These are phyloP conservation scores for Philereme transversata DNA, from an alignment of 2,888 invertebrate species.

Conservation along the genomic window DNA sequence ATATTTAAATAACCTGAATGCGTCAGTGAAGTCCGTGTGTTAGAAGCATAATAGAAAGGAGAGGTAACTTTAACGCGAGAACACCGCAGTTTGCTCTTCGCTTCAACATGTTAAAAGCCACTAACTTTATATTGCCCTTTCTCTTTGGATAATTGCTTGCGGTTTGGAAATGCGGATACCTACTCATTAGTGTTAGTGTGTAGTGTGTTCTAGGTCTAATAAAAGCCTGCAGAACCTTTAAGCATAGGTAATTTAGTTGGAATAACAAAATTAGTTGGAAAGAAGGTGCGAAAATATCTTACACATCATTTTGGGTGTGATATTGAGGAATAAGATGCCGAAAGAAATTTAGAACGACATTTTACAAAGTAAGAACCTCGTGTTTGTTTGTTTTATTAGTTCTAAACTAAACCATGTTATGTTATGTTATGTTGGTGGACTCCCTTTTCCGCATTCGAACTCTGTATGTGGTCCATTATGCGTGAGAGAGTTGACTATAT, in stretches of 20 bases:
- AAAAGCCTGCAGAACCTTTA: not conserved
- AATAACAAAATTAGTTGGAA: too few relatives aligned
- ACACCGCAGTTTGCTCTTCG: conserved; percentile 70
- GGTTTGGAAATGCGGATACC: conserved; percentile 44
- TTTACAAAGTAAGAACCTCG: too few relatives aligned
- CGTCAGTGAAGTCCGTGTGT: conserved; percentile 10
- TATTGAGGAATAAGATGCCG: not conserved
- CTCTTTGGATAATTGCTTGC: conserved; percentile 63
- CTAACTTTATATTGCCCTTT: conserved; percentile 72
- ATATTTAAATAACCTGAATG: not conserved
- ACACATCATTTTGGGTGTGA: too few relatives aligned
- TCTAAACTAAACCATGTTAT: too few relatives aligned
- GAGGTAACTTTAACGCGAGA: conserved; percentile 63
- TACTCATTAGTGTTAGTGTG: conserved; percentile 5
- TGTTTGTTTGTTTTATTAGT: too few relatives aligned
- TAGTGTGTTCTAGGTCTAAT: conserved; percentile 2
- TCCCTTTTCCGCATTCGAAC: too few relatives aligned
- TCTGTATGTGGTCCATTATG: too few relatives aligned
- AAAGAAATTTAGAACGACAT: not conserved
- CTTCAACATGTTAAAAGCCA: conserved; percentile 73
- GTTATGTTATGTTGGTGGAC: too few relatives aligned
- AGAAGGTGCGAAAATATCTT: too few relatives aligned
- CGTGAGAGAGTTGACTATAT: too few relatives aligned
- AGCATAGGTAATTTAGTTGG: too few relatives aligned
- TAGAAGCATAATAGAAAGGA: conserved; percentile 43